phyloP scores from a whole-genome alignment of 2,113 vertebrate species.

The Baryphthengus martii region DNA sequence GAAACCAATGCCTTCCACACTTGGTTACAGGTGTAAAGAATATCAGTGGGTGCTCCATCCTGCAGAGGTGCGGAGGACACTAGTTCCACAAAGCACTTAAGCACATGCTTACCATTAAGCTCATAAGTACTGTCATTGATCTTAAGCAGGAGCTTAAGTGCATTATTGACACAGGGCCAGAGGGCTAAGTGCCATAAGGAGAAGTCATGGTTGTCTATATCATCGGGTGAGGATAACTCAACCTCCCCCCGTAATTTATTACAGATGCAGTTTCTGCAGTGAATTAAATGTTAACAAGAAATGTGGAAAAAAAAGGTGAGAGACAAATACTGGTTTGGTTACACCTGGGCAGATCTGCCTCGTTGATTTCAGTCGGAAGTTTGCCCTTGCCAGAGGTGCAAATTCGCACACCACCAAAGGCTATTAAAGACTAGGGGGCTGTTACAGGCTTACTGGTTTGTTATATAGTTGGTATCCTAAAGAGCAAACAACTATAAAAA shows the following conservation, averaged over 20 bases:
- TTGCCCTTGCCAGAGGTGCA: neutral
- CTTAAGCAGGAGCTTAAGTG: slow-evolving; percentile 43
- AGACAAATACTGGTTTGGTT: neutral
- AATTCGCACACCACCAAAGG: neutral
- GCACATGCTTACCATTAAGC: slow-evolving; percentile 52
- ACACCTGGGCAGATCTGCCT: neutral
- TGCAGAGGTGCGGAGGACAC: neutral
- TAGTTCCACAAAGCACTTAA: neutral
- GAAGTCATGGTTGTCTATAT: neutral
- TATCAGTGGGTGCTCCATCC: neutral
- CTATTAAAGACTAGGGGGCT: neutral
- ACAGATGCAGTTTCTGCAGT: neutral
- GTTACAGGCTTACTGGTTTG: neutral
- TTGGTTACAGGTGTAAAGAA: neutral
- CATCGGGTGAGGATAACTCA: neutral
- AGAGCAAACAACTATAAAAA: neutral
- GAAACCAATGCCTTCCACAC: neutral
- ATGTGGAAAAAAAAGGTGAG: neutral
- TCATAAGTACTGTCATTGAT: neutral
- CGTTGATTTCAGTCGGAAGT: neutral
- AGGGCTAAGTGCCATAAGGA: neutral
- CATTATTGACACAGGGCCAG: slow-evolving; percentile 52
- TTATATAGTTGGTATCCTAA: neutral
- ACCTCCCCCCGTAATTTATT: neutral
- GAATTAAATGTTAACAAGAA: neutral